These are phyloP conservation scores for Scaptomyza flava DNA, from an alignment of 2,888 invertebrate species.

Conservation along the genomic window DNA sequence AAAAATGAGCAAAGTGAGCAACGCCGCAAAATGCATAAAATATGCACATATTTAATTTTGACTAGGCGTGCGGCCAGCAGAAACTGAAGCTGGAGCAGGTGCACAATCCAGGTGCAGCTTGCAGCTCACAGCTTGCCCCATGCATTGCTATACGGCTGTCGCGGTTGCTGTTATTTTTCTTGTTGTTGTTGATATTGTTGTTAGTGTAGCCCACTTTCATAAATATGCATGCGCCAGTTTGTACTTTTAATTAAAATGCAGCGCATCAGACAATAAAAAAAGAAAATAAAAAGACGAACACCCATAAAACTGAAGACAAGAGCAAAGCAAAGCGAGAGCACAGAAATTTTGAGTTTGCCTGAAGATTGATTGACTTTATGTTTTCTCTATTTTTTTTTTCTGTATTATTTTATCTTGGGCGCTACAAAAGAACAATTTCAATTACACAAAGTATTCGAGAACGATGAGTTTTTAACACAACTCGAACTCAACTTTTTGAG, in stretches of 20 bases:
- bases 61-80: conserved; percentile 72
- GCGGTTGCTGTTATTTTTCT: conserved; percentile 1
- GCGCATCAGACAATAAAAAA: conserved; percentile 36
- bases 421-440: conserved; percentile 57
- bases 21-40: conserved; percentile 73
- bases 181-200: conserved; percentile 7
- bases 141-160: conserved; percentile 28
- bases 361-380: conserved; percentile 68
- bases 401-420: conserved; percentile 22
- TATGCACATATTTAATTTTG: conserved; percentile 78
- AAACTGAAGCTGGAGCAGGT: conserved; percentile 34
- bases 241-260: conserved; percentile 77
- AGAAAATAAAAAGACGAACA: conserved; percentile 14
- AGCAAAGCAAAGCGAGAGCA: conserved; percentile 28
- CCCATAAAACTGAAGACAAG: conserved; percentile 16
- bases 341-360: conserved; percentile 52
- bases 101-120: conserved; percentile 14
- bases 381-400: conserved; percentile 26
- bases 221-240: conserved; percentile 77
- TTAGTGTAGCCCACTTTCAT: conserved; percentile 58
- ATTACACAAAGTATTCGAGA: conserved; percentile 64
- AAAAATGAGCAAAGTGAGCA: conserved; percentile 65
- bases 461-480: conserved; percentile 39
- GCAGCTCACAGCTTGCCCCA: conserved; percentile 21
- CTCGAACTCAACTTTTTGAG: conserved; percentile 57